Conservation (phyloP, 1,140 invertebrate species). For the Lepidotrigona ventralis region DNA sequence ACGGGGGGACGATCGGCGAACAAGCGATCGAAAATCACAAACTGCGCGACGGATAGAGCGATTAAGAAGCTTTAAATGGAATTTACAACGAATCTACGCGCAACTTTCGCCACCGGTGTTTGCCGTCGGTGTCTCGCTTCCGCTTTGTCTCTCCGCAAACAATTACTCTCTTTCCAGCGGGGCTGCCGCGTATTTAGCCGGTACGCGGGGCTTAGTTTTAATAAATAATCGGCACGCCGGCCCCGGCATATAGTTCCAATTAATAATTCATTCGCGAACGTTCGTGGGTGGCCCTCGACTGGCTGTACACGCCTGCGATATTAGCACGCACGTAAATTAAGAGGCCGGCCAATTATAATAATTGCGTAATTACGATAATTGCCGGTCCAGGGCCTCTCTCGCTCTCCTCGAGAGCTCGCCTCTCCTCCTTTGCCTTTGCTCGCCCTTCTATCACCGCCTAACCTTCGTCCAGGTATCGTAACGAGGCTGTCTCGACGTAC, state of each 20-base stretch:
- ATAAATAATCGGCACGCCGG: conserved; percentile 38
- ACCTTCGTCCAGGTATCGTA: neutral
- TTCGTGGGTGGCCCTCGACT: conserved; percentile 46
- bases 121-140: neutral
- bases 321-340: conserved; percentile 64
- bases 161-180: conserved; percentile 12
- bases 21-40: neutral
- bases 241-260: conserved; percentile 52
- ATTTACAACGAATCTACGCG: conserved; percentile 6
- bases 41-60: neutral
- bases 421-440: conserved; percentile 6
- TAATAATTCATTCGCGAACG: conserved; percentile 67
- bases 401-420: neutral
- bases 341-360: conserved; percentile 60
- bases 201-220: conserved; percentile 20
- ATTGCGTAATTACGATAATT: conserved; percentile 66
- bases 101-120: neutral
- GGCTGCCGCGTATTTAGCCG: neutral
- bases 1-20: neutral
- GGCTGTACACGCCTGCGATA: conserved; percentile 5
- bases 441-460: neutral
- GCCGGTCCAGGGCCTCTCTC: conserved; percentile 1
- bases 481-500: neutral
- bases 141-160: neutral
- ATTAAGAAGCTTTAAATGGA: conserved; percentile 11